A percentile compares a stretch with the other conserved stretches of the same genome.
Conservation (phyloP, 2,797 vertebrate genomes). For the Glyptemys insculpta region DNA sequence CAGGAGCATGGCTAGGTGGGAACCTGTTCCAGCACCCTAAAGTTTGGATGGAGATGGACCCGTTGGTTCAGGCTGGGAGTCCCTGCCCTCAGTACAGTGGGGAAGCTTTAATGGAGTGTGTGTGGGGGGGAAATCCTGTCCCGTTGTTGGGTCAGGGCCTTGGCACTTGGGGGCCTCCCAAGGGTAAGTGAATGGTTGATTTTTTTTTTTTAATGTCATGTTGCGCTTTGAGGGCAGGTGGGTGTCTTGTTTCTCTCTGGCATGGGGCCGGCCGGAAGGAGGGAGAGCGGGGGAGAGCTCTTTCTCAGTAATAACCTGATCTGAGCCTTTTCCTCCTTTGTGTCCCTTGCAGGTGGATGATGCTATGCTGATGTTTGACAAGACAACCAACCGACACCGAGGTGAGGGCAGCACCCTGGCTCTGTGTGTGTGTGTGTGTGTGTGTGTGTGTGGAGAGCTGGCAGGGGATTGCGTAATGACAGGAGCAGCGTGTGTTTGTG, state of each 20-base stretch:
- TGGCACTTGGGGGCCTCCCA: neutral
- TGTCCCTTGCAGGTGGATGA: slow-evolving; percentile 92
- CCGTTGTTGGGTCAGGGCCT: neutral
- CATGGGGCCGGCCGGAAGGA: neutral
- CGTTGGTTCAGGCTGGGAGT: neutral
- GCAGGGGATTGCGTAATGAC: slow-evolving; percentile 16
- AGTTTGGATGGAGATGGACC: neutral
- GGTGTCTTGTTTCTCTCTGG: neutral
- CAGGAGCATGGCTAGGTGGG: neutral
- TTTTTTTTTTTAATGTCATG: neutral
- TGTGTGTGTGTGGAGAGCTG: slow-evolving; percentile 8
- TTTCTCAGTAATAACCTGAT: neutral
- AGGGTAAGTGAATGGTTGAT: neutral
- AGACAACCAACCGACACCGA: slow-evolving; percentile 99
- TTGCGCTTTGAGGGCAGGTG: neutral
- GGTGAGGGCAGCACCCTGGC: slow-evolving; percentile 85
- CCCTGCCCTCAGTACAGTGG: neutral
- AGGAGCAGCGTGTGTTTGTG: slow-evolving; percentile 68
- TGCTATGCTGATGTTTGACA: slow-evolving; percentile 99
- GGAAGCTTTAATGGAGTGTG: neutral
- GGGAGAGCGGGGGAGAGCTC: neutral
- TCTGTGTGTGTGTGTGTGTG: slow-evolving; percentile 33
- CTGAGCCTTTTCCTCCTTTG: slow-evolving; percentile 12
- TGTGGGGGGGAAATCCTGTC: neutral
- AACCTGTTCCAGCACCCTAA: neutral